Evolutionary conservation across 35 echinoderm and acorn worm species (phyloP), one percentile per base, ranked within the genome.

Genomic region (Chiridota heheva): DNA sequence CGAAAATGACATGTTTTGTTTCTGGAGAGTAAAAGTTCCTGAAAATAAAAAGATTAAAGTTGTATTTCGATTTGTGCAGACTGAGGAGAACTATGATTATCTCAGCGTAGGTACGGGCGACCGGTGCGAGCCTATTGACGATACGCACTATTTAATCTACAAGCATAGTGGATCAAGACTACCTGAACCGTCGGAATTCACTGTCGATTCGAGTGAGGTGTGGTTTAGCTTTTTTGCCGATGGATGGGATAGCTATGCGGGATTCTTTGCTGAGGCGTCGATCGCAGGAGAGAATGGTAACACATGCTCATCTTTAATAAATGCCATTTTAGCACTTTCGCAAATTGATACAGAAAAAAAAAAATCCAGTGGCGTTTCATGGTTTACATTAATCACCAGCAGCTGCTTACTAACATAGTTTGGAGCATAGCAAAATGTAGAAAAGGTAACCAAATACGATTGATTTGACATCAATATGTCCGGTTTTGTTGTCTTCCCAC

Each of bases 71-170:
- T 36, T 80, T 10, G 88, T 92, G 39, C 58, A 88, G 5, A 81
- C 95, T 0, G 95, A 98, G 46, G 45, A 57, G 0, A 77, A 89
- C 51, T 88, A 88, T 42, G 95, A 96, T 64, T 96, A 82, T 62
- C 58, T 96, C 43, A 90, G 77, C 42, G 51, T 96, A 26, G 87
- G 92, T 16, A 51, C 36, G 32, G 87, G 92, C 31, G 41, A 72
- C 28, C 85, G 72, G 51, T 71, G 59, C 34, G 49, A 86, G 32
- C 61, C 82, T 18, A 76, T 84, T 10, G 53, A 46, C 3, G n/a
- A 51, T 7, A 69, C 32, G 5, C 24, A 89, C 16, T 89, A 81
- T 46, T 67, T 78, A 6, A 80, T 88, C 6, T 91, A 68, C 45
- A 85, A 85, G 22, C 89, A 91, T 45, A 86, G 72, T 42, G 89